Percentiles rank a stretch among this genome's conserved stretches.
Evolutionary conservation across 1,140 invertebrate genomes (phyloP).

Genomic region (Acyrthosiphon pisum): DNA sequence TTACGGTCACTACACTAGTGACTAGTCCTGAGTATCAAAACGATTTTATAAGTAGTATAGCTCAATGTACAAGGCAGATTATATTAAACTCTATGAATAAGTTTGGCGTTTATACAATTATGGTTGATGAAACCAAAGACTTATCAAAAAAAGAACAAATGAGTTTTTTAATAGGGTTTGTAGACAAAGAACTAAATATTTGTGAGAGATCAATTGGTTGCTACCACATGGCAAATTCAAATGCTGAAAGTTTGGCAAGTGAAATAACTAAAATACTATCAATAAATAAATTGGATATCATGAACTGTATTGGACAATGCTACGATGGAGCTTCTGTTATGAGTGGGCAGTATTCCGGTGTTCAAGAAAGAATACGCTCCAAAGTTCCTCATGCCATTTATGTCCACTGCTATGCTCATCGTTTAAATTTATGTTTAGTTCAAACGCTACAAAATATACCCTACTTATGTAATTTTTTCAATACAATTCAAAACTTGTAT

Average conservation of each 20-base stretch:
- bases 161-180: too few species aligned
- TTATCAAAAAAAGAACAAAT: too few species aligned
- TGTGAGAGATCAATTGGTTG: too few species aligned
- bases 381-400: too few species aligned
- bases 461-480: too few species aligned
- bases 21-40: conserved; percentile 27
- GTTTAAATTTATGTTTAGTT: too few species aligned
- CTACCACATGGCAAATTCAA: too few species aligned
- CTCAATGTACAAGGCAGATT: background rate
- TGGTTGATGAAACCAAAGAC: conserved; percentile 32
- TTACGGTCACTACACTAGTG: too few species aligned
- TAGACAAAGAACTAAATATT: too few species aligned
- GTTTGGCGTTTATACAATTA: background rate
- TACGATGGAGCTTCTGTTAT: conserved; percentile 57
- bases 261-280: background rate
- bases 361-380: conserved; percentile 60
- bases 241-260: background rate
- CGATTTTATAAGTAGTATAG: background rate
- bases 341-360: conserved; percentile 57
- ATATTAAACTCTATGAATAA: conserved; percentile 14
- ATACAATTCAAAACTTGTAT: too few species aligned
- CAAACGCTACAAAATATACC: too few species aligned
- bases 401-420: too few species aligned
- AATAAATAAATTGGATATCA: background rate
- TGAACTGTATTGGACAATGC: conserved; percentile 5